Conservation (phyloP, 2,888 invertebrate species). For the Hydropsyche betteni region DNA sequence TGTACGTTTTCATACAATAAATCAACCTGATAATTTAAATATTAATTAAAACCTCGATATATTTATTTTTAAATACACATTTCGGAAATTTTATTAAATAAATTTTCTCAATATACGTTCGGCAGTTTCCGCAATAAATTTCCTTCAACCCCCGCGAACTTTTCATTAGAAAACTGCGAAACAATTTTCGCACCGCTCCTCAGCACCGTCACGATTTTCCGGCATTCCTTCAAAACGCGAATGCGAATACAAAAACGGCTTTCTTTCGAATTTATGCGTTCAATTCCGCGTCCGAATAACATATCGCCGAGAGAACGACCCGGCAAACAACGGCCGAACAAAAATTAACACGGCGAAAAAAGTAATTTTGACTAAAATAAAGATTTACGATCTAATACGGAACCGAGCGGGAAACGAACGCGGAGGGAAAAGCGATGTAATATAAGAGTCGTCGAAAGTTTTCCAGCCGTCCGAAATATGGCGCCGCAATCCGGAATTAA, state of each 20-base stretch:
- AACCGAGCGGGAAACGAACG: background rate
- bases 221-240: too few species aligned
- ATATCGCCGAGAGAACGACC: conserved; percentile 12
- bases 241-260: background rate
- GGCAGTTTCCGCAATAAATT: conserved; percentile 34
- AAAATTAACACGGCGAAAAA: conserved; percentile 41
- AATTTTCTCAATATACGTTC: too few species aligned
- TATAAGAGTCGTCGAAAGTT: conserved; percentile 16
- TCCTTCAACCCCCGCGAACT: conserved; percentile 30
- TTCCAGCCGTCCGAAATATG: conserved; percentile 28
- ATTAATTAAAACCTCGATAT: too few species aligned
- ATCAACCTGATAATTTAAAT: too few species aligned
- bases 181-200: conserved; percentile 19
- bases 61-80: too few species aligned
- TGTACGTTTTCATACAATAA: too few species aligned
- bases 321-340: conserved; percentile 32
- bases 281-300: conserved; percentile 42
- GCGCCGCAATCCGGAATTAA: conserved; percentile 35
- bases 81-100: too few species aligned
- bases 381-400: conserved; percentile 37
- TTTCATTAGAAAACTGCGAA: conserved; percentile 41
- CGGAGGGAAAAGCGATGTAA: background rate
- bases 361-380: conserved; percentile 47
- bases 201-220: background rate
- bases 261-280: conserved; percentile 42